phyloP scores from a whole-genome alignment of 2,797 vertebrate species.

The Platalea minor region DNA sequence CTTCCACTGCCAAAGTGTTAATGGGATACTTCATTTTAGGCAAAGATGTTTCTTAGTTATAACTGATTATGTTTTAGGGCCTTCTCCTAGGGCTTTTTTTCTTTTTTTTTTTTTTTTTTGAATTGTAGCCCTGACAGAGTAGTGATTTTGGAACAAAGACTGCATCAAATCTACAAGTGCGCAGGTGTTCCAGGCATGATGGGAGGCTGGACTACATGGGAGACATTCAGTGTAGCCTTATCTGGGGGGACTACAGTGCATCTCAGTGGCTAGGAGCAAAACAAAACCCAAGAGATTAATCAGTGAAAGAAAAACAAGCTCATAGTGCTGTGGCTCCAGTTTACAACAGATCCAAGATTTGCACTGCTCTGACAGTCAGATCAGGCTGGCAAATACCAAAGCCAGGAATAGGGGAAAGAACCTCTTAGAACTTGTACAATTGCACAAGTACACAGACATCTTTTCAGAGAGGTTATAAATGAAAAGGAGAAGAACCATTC shows the following conservation, averaged over 20 bases:
- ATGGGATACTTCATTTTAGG: background rate
- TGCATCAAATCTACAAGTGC: background rate
- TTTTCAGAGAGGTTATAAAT: background rate
- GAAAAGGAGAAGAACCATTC: background rate
- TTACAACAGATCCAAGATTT: background rate
- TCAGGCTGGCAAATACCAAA: background rate
- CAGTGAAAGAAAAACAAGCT: background rate
- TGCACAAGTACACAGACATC: background rate
- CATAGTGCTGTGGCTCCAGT: background rate
- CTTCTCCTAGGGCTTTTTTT: background rate
- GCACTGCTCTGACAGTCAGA: background rate
- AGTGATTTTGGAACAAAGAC: background rate
- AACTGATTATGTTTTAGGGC: background rate
- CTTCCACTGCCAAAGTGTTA: background rate
- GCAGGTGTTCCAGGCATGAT: background rate
- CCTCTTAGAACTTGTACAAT: background rate
- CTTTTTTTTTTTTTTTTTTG: background rate
- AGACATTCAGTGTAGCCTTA: background rate
- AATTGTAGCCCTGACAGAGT: background rate
- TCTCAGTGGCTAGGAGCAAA: background rate
- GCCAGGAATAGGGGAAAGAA: background rate
- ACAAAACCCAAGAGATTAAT: background rate
- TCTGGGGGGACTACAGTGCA: background rate
- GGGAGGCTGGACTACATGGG: background rate
- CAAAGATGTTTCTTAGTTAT: background rate